Percentiles rank a stretch among this genome's conserved stretches.
phyloP scores from a whole-genome alignment of 2,888 invertebrate species.

The Tetranychus truncatus region DNA sequence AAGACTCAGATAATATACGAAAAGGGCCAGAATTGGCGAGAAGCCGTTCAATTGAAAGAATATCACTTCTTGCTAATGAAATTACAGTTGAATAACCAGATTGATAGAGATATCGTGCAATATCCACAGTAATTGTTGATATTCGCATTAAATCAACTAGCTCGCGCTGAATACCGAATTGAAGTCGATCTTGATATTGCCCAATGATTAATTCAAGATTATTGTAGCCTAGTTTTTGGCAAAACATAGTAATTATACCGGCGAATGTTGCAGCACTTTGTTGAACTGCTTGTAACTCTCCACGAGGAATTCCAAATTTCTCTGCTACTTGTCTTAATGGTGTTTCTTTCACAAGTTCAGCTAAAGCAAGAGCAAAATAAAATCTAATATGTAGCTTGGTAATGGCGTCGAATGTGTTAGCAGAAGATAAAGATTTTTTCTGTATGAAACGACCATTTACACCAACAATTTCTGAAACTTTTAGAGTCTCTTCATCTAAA shows the following conservation, averaged over 20 bases:
- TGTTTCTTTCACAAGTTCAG: conserved; percentile 78
- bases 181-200: conserved; percentile 80
- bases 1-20: not conserved
- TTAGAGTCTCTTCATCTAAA: conserved; percentile 54
- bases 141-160: conserved; percentile 73
- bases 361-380: conserved; percentile 70
- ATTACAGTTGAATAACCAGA: conserved; percentile 57
- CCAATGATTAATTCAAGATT: conserved; percentile 69
- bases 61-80: conserved; percentile 55
- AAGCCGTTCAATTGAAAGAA: conserved; percentile 42
- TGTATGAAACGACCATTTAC: conserved; percentile 34
- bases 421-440: not conserved
- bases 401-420: not conserved
- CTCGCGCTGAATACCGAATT: conserved; percentile 82
- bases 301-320: conserved; percentile 69
- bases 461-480: conserved; percentile 73
- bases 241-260: conserved; percentile 92
- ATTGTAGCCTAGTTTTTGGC: conserved; percentile 74
- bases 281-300: conserved; percentile 78
- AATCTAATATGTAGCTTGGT: conserved; percentile 42
- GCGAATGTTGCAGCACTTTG: conserved; percentile 88
- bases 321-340: conserved; percentile 57
- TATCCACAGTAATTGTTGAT: conserved; percentile 53
- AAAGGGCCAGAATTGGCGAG: not conserved
- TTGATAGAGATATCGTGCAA: conserved; percentile 64